A percentile compares a stretch with the other conserved stretches of the same genome.
Evolutionary conservation across 2,888 invertebrate genomes (phyloP).

Genomic region (Eumacrocentrus americanus): DNA sequence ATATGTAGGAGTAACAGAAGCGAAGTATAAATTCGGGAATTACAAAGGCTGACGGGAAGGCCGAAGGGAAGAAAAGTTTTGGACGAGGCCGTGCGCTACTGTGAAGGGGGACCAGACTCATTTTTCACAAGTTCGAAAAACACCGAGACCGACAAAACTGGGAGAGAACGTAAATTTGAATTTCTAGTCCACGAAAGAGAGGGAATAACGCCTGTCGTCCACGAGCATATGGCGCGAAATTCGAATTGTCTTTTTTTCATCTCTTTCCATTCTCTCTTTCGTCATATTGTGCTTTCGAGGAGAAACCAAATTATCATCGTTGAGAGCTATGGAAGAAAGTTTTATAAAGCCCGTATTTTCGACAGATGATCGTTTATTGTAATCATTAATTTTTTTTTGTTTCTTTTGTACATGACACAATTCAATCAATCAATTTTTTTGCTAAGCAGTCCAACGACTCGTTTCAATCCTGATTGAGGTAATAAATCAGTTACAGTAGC

Average conservation of each 20-base stretch:
- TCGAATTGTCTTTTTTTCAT: slow-evolving; percentile 47
- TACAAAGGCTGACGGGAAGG: slow-evolving; percentile 8
- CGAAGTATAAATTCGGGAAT: slow-evolving; percentile 17
- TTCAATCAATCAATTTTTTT: too few species aligned
- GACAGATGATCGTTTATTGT: too few species aligned
- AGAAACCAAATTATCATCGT: too few species aligned
- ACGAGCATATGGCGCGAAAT: slow-evolving; percentile 55
- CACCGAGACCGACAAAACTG: slow-evolving; percentile 16
- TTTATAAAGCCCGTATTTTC: too few species aligned
- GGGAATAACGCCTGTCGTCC: slow-evolving; percentile 21
- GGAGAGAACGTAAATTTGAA: slow-evolving; percentile 53
- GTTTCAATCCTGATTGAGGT: too few species aligned
- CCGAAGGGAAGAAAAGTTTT: slow-evolving; percentile 28
- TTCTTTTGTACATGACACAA: too few species aligned
- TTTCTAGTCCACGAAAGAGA: slow-evolving; percentile 44
- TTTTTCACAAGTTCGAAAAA: slow-evolving; percentile 57
- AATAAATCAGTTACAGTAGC: too few species aligned
- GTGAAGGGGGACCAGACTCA: slow-evolving; percentile 48
- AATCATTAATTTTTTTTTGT: too few species aligned
- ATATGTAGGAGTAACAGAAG: background rate
- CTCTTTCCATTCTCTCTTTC: slow-evolving; percentile 3
- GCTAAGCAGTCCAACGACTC: too few species aligned
- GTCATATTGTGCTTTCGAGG: background rate
- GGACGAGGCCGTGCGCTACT: slow-evolving; percentile 17
- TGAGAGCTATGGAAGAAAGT: too few species aligned